A percentile compares a stretch with the other conserved stretches of the same genome.
Evolutionary conservation across 2,797 vertebrate genomes (phyloP).

Genomic region (Cetoscarus ocellatus): DNA sequence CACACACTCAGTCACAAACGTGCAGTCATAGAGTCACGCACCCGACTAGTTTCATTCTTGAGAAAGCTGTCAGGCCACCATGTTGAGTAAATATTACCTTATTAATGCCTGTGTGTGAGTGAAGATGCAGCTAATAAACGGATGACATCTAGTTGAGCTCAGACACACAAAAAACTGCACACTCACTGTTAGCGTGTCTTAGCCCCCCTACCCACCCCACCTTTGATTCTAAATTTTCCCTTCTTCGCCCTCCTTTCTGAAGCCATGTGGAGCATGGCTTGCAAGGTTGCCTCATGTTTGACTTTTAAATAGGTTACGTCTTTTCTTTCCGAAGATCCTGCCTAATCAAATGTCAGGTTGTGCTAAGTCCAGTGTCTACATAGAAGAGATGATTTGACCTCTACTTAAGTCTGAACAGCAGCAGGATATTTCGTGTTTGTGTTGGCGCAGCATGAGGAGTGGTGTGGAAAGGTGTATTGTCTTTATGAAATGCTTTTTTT

Average conservation of each 20-base stretch:
- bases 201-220: constrained; percentile 15
- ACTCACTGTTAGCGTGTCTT: constrained; percentile 47
- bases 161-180: constrained; percentile 63
- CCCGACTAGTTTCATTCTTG: constrained; percentile 76
- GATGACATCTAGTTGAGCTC: constrained; percentile 72
- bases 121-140: constrained; percentile 77
- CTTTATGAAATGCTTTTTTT: constrained; percentile 39
- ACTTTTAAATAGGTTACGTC: constrained; percentile 18
- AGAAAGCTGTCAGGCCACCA: constrained; percentile 76
- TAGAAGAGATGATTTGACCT: constrained; percentile 62
- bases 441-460: constrained; percentile 38
- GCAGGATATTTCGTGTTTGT: constrained; percentile 55
- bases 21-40: constrained; percentile 73
- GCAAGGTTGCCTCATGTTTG: constrained; percentile 6
- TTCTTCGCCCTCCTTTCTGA: constrained; percentile 23
- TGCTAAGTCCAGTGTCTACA: constrained; percentile 55
- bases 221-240: constrained; percentile 25
- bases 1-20: constrained; percentile 38
- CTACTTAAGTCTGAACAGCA: constrained; percentile 56
- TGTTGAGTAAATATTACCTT: constrained; percentile 80
- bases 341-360: constrained; percentile 35
- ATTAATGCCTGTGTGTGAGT: constrained; percentile 73
- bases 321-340: constrained; percentile 21
- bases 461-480: constrained; percentile 32
- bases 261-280: constrained; percentile 2